Conservation (phyloP, 2,888 invertebrate genomes). For the Eupithecia exiguata region DNA sequence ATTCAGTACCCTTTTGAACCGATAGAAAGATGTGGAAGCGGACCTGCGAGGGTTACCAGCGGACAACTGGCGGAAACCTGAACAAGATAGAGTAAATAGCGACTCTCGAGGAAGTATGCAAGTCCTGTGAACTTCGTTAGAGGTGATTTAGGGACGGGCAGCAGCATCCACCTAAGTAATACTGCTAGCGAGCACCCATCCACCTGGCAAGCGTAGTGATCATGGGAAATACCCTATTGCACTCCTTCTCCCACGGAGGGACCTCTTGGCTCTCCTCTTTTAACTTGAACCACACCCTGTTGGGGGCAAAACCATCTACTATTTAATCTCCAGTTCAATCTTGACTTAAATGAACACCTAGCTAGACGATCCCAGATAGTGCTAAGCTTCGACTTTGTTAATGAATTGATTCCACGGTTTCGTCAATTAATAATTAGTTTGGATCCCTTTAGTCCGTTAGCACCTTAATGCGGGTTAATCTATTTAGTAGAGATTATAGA, state of each 20-base stretch:
- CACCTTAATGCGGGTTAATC: conserved; percentile 31
- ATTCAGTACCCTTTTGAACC: background rate
- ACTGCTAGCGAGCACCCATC: background rate
- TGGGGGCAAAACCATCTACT: conserved; percentile 67
- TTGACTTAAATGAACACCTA: conserved; percentile 81
- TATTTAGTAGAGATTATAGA: conserved; percentile 23
- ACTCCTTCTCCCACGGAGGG: too few relatives aligned
- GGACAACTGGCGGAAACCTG: too few relatives aligned
- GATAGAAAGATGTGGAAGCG: background rate
- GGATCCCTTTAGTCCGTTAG: conserved; percentile 42
- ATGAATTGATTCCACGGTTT: conserved; percentile 77
- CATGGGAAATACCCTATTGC: background rate
- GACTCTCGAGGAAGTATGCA: too few relatives aligned
- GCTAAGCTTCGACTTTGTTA: conserved; percentile 72
- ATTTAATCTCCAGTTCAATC: conserved; percentile 78
- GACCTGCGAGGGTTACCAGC: background rate
- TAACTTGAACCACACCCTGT: conserved; percentile 46
- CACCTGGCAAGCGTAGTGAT: background rate
- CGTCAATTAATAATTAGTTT: conserved; percentile 62
- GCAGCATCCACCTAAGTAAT: background rate
- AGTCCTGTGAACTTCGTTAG: background rate
- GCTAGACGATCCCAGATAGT: conserved; percentile 73
- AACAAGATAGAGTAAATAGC: too few relatives aligned
- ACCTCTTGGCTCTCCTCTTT: background rate
- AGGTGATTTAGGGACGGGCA: background rate